Conservation (phyloP, 2,797 vertebrate species). For the Myotis daubentonii region DNA sequence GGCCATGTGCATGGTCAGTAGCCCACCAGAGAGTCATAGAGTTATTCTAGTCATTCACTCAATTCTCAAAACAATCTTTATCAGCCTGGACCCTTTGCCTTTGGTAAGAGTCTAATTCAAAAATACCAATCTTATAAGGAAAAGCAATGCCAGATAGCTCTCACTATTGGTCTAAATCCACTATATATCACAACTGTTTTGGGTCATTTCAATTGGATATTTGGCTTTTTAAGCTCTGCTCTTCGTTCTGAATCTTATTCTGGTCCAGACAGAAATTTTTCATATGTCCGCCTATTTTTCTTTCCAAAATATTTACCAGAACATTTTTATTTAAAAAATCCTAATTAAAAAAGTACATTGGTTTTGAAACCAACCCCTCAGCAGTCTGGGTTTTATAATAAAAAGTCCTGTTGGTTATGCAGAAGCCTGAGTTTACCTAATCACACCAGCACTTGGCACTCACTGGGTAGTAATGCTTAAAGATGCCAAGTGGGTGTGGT, state of each 20-base stretch:
- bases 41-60: neutral
- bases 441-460: neutral
- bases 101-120: neutral
- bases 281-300: constrained; percentile 43
- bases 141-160: neutral
- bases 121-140: neutral
- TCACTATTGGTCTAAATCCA: neutral
- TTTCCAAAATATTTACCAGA: constrained; percentile 44
- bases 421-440: neutral
- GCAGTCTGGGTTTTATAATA: neutral
- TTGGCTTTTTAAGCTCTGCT: constrained; percentile 59
- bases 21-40: neutral
- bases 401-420: neutral
- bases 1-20: neutral
- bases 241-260: constrained; percentile 61
- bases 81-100: neutral
- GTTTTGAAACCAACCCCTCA: constrained; percentile 10
- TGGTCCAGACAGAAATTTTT: constrained; percentile 30
- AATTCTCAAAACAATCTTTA: constrained; percentile 24
- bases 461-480: neutral
- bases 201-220: neutral
- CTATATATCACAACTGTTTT: constrained; percentile 58
- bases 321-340: neutral
- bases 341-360: neutral
- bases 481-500: neutral